Conservation (phyloP, 37 sponge, comb jelly and placozoan genomes). For the Halichondria panicea region DNA sequence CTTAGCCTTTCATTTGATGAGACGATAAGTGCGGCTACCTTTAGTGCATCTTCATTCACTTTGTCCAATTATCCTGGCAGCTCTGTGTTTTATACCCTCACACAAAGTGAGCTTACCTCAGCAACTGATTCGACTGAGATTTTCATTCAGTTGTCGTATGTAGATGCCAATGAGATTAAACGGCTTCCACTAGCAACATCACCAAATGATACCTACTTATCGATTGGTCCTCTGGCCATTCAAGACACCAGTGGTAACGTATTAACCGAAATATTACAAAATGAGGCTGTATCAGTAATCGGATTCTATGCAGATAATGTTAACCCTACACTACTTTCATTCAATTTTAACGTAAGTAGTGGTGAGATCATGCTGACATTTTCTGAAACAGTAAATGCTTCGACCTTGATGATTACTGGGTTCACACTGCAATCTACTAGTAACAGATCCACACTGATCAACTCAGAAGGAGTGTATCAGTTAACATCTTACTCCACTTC, state of each 20-base stretch:
- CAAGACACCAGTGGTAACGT: slow-evolving; percentile 67
- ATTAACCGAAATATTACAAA: slow-evolving; percentile 11
- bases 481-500: slow-evolving; percentile 56
- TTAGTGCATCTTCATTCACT: slow-evolving; percentile 47
- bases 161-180: slow-evolving; percentile 82
- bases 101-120: slow-evolving; percentile 38
- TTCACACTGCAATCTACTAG: slow-evolving; percentile 63
- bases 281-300: slow-evolving; percentile 42
- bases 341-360: slow-evolving; percentile 82
- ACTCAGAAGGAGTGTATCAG: slow-evolving; percentile 23
- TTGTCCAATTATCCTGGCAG: slow-evolving; percentile 34
- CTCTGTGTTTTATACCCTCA: slow-evolving; percentile 45
- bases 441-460: slow-evolving; percentile 5
- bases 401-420: slow-evolving; percentile 58
- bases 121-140: slow-evolving; percentile 52
- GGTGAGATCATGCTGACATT: slow-evolving; percentile 73
- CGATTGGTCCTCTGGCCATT: slow-evolving; percentile 30
- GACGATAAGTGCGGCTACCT: slow-evolving; percentile 70
- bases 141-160: slow-evolving; percentile 51
- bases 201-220: slow-evolving; percentile 55
- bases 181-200: slow-evolving; percentile 74
- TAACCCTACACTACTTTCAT: slow-evolving; percentile 50
- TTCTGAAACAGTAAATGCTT: slow-evolving; percentile 79
- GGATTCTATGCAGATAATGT: slow-evolving; percentile 41
- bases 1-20: slow-evolving; percentile 75